Evolutionary conservation across 2,797 vertebrate genomes (phyloP).

Genomic region (Chelonia mydas): DNA sequence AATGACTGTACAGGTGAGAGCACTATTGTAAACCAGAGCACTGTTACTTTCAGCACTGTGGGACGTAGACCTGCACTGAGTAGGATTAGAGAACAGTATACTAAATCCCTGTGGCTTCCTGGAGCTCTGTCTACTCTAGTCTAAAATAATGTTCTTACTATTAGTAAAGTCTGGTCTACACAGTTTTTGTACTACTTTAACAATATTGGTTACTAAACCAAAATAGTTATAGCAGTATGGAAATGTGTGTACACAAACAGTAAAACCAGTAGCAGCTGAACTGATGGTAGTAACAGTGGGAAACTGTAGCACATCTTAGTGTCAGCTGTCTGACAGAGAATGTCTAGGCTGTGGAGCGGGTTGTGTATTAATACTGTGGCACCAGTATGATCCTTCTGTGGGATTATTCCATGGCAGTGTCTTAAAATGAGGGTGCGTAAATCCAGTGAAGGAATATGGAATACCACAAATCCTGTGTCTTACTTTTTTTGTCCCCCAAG

Average conservation of each 20-base stretch:
- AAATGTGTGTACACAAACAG: neutral
- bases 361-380: neutral
- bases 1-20: neutral
- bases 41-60: neutral
- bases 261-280: neutral
- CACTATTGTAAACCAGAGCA: neutral
- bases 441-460: neutral
- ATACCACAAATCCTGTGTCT: neutral
- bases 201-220: neutral
- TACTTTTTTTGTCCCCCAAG: neutral
- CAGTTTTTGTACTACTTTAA: neutral
- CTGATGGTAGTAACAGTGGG: neutral
- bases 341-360: neutral
- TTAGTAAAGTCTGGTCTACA: neutral
- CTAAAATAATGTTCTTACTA: neutral
- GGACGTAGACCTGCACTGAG: neutral
- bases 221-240: neutral
- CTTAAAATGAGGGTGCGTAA: neutral
- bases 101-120: slow-evolving; percentile 14
- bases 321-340: neutral
- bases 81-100: neutral
- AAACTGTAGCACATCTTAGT: neutral
- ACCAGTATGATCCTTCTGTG: neutral
- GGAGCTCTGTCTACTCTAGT: neutral
- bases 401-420: neutral